Percentiles rank a stretch among this genome's conserved stretches.
Conservation (phyloP, 2,113 vertebrate genomes). For the Cettia cetti region DNA sequence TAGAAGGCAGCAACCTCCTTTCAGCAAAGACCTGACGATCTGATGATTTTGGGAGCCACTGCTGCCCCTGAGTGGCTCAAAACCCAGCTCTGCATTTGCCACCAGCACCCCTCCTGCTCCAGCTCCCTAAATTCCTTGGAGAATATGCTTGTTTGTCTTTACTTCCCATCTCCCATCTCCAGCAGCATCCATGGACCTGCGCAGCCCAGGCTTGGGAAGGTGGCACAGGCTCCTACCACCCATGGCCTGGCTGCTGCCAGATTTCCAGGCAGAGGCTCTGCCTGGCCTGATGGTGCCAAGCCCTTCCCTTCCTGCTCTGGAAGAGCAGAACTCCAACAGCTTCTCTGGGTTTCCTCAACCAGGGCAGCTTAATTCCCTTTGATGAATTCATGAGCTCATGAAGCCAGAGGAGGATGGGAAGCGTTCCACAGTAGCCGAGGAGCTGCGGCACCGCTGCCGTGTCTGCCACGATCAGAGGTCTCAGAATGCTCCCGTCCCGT, state of each 20-base stretch:
- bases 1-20: not conserved
- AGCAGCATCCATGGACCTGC: not conserved
- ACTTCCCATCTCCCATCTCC: not conserved
- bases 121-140: not conserved
- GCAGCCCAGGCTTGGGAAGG: not conserved
- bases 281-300: not conserved
- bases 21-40: not conserved
- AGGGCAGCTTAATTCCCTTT: not conserved
- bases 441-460: rapidly evolving
- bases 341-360: not conserved
- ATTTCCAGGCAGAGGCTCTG: not conserved
- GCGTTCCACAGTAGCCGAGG: rapidly evolving
- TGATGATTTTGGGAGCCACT: rapidly evolving
- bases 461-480: rapidly evolving
- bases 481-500: rapidly evolving
- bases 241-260: rapidly evolving
- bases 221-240: not conserved
- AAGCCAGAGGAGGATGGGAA: not conserved
- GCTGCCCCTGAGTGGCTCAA: not conserved
- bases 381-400: not conserved
- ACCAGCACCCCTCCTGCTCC: not conserved
- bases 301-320: not conserved
- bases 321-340: not conserved
- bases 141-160: not conserved
- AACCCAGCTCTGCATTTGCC: rapidly evolving